Conservation (phyloP, 2,888 invertebrate genomes). For the Ormyrus labotus region DNA sequence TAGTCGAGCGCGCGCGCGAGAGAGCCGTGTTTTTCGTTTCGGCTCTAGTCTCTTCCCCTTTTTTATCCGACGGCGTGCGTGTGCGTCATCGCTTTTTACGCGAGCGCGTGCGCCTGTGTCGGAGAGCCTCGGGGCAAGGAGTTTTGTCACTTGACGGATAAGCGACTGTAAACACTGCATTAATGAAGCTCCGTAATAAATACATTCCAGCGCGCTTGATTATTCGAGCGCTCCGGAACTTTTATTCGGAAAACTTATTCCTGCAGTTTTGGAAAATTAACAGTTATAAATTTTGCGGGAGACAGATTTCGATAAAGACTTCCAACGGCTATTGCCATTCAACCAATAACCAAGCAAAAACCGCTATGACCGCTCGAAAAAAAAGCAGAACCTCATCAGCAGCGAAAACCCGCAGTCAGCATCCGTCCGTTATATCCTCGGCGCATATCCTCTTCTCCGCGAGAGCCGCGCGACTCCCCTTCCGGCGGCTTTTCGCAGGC, state of each 20-base stretch:
- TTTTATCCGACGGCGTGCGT: neutral
- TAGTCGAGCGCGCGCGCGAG: slow-evolving; percentile 1
- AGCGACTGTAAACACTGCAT: no score
- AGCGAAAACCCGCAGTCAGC: slow-evolving; percentile 16
- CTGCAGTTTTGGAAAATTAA: no score
- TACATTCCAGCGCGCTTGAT: no score
- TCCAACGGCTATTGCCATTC: no score
- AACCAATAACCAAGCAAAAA: no score
- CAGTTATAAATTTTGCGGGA: no score
- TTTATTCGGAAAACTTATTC: no score
- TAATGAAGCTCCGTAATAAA: no score
- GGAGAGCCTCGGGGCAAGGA: neutral
- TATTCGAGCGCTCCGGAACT: no score
- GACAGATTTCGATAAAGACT: no score
- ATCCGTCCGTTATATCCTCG: neutral
- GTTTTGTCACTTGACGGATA: slow-evolving; percentile 12
- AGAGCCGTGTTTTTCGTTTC: slow-evolving; percentile 25
- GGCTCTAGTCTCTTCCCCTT: neutral
- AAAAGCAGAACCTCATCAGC: neutral
- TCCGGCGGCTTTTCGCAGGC: slow-evolving; percentile 17
- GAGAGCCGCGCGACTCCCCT: slow-evolving; percentile 16
- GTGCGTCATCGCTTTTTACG: slow-evolving; percentile 44
- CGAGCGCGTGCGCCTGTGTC: neutral
- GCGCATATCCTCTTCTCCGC: slow-evolving; percentile 2
- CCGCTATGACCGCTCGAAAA: neutral